Base-by-base conservation (phyloP, 1,140 invertebrate genomes). In the Akabosia matsudoensis region DNA sequence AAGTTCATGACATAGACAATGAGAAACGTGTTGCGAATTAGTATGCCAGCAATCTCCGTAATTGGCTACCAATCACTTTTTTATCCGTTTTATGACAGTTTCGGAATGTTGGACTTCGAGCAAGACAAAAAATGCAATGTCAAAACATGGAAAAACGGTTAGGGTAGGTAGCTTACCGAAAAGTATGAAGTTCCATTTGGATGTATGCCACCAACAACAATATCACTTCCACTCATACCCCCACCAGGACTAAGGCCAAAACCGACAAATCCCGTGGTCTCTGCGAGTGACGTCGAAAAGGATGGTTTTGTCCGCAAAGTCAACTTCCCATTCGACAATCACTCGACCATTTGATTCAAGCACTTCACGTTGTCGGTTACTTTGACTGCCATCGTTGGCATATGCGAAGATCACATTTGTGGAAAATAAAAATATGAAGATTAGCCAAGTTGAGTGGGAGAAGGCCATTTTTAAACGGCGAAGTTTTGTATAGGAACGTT, bases 171-270 rank as follows among this genome's bases (percentile, higher is more conserved):
- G 37, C 37, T 51, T 76, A 79, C 78, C 72, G 52, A 26, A 75
- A 79, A 76, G 74, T 76, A 79, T 18, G 54, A 56, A 26, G 51
- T 74, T 45, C 78, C 78, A 61, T 76, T 74, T 72, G 75, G 45
- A 74, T 34, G 26, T 7, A 95, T 90, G 92, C 93, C 95, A 33
- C 89, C 88, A n/a, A 94, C 85, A 3, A 94, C 87, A 75, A 96
- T 89, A 85, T 96, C 93, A 0, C 92, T 91, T 14, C 89, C 89
- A 81, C 87, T 87, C 92, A 94, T 94, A 0, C 86, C 87, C 74
- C 88, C 89, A 80, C 88, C 88, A 4, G 87, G 86, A 73, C 91
- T 91, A 79, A 93, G 90, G 0, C 92, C 92, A 37, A 94, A 85
- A 0, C 90, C 91, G 37, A 93, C 84, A 83, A 90, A 93, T 22